These are phyloP conservation scores for Cephus sareptanus DNA, from an alignment of 2,888 invertebrate genomes.

Conservation along the genomic window DNA sequence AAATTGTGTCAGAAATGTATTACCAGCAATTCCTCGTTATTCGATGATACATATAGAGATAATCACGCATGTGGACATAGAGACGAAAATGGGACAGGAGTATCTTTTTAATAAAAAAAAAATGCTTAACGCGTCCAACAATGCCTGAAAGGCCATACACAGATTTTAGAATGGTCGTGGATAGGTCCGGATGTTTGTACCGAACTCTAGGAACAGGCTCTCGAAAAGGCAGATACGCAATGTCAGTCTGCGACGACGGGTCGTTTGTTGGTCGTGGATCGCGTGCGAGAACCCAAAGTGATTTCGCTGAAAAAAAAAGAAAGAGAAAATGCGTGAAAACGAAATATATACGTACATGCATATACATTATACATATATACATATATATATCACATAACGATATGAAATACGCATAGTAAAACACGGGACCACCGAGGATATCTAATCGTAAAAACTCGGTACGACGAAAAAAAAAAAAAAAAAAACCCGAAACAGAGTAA, in stretches of 20 bases:
- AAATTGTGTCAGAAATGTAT: not conserved
- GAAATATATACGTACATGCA: constrained; percentile 1
- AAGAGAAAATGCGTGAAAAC: not conserved
- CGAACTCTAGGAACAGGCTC: not conserved
- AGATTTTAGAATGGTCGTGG: not conserved
- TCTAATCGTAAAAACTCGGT: not conserved
- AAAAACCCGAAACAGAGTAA: too few relatives aligned
- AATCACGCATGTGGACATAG: not conserved
- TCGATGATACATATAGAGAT: not conserved
- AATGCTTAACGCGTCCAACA: not conserved
- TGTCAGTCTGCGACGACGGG: not conserved
- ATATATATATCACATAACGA: not conserved
- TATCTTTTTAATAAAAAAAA: not conserved
- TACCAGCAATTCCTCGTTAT: not conserved
- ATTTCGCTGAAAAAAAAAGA: not conserved
- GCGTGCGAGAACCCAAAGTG: not conserved
- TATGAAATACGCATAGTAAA: constrained; percentile 5
- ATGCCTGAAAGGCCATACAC: not conserved
- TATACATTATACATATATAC: not conserved
- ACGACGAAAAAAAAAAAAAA: not conserved
- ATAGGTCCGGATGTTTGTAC: not conserved
- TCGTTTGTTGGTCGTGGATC: constrained; percentile 8
- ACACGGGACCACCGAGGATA: not conserved
- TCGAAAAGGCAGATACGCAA: not conserved
- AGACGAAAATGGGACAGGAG: too few relatives aligned